Conservation (phyloP, 1,140 invertebrate species). For the Drosophila arawakana region DNA sequence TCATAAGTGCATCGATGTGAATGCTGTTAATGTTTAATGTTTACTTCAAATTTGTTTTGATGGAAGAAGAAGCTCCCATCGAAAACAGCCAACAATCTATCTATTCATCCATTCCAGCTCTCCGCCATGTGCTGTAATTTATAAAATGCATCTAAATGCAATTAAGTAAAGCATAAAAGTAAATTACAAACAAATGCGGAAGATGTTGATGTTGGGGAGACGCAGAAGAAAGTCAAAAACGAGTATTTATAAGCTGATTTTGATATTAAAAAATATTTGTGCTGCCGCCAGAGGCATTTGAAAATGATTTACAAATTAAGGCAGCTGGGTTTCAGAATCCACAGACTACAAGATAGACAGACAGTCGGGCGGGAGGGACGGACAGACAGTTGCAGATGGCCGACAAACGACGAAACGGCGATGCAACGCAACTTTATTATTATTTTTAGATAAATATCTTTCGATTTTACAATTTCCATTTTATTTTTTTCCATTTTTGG, state of each 20-base stretch:
- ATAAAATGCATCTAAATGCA: slow-evolving; percentile 81
- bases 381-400: slow-evolving; percentile 56
- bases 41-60: slow-evolving; percentile 53
- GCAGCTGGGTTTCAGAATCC: slow-evolving; percentile 52
- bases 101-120: slow-evolving; percentile 1
- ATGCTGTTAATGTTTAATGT: slow-evolving; percentile 47
- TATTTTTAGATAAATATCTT: slow-evolving; percentile 82
- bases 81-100: no score
- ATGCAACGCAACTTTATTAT: slow-evolving; percentile 65
- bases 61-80: slow-evolving; percentile 21
- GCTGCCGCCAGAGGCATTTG: slow-evolving; percentile 27
- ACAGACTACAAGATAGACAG: not conserved
- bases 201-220: slow-evolving; percentile 44
- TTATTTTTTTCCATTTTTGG: not conserved
- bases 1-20: slow-evolving; percentile 68
- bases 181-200: slow-evolving; percentile 82
- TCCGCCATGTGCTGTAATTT: slow-evolving; percentile 68
- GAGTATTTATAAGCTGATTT: slow-evolving; percentile 68
- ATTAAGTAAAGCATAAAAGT: slow-evolving; percentile 82
- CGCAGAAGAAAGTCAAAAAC: slow-evolving; percentile 17
- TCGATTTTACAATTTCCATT: slow-evolving; percentile 58
- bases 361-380: no score
- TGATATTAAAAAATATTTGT: slow-evolving; percentile 55
- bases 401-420: not conserved
- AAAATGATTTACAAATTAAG: slow-evolving; percentile 80